phyloP scores from a whole-genome alignment of 2,888 invertebrate species.

The Didymodactylos carnosus region DNA sequence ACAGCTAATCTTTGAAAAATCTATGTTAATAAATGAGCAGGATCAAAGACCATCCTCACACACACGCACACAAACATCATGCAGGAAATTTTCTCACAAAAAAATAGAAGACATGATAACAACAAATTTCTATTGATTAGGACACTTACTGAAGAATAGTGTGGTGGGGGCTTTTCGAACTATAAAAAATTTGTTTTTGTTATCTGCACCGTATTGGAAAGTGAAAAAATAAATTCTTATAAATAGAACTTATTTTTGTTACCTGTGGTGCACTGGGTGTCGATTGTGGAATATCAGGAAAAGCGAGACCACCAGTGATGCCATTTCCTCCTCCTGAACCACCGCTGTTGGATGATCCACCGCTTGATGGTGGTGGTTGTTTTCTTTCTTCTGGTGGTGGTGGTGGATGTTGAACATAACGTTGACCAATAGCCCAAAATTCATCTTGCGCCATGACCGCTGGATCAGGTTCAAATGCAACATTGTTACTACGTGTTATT shows the following conservation, averaged over 20 bases:
- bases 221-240: neutral
- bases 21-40: too few species aligned
- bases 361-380: neutral
- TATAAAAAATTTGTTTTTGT: too few species aligned
- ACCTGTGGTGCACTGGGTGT: neutral
- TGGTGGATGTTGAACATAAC: neutral
- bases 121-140: too few species aligned
- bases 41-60: too few species aligned
- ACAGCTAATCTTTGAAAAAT: too few species aligned
- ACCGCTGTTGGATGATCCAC: neutral
- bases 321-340: neutral
- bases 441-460: conserved; percentile 19
- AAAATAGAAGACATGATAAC: too few species aligned
- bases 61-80: too few species aligned
- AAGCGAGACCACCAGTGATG: neutral
- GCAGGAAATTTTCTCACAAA: too few species aligned
- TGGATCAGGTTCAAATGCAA: conserved; percentile 82
- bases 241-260: neutral
- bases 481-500: conserved; percentile 81
- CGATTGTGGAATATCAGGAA: neutral
- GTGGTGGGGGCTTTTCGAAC: neutral
- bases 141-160: neutral
- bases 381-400: neutral
- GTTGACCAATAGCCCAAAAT: neutral
- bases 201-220: too few species aligned